Evolutionary conservation across 2,797 vertebrate species (phyloP), one percentile per base, ranked within the genome.

Genomic region (Eospalax fontanierii): DNA sequence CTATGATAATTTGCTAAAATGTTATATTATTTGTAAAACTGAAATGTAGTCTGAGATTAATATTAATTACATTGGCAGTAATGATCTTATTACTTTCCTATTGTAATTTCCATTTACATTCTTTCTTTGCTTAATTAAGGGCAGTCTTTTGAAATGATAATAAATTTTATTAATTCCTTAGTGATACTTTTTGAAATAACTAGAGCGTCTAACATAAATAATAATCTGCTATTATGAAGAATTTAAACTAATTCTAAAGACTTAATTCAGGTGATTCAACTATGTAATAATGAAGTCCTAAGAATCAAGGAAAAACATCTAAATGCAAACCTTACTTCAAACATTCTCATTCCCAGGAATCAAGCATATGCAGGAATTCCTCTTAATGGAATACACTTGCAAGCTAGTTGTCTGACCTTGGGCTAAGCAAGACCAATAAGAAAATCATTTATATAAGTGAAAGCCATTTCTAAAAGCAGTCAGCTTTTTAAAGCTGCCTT

Each of bases 401-500:
- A n/a, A 12, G 12, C 43, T 88, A 26, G 50, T 93, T 95, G 10
- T 43, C 35, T 95, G 92, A 85, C 89, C 73, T 79, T 87, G 91
- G 80, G 80, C 57, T 93, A 89, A 93, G 75, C 4, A n/a, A 87
- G 50, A 75, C 46, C 80, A 92, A 75, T 78, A 82, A n/a, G 79
- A 94, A 94, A 65, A 78, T 81, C n/a, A 68, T 84, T 93, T 82
- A 61, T 75, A 40, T 89, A 87, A 95, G 63, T 26, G 57, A 91
- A 96, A 95, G 73, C 68, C 79, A 66, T 86, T 59, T 89, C 91
- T 94, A 78, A 95, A 92, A 82, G 57, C 73, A 92, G 73, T 40
- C 83, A 91, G 73, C 38, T 85, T 70, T 91, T 92, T 66, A 66
- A 88, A 90, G 74, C 87, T 85, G 82, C 43, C 82, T 94, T 65